These are phyloP conservation scores for Pagrus major DNA, from an alignment of 2,113 vertebrate species.

Conservation along the genomic window DNA sequence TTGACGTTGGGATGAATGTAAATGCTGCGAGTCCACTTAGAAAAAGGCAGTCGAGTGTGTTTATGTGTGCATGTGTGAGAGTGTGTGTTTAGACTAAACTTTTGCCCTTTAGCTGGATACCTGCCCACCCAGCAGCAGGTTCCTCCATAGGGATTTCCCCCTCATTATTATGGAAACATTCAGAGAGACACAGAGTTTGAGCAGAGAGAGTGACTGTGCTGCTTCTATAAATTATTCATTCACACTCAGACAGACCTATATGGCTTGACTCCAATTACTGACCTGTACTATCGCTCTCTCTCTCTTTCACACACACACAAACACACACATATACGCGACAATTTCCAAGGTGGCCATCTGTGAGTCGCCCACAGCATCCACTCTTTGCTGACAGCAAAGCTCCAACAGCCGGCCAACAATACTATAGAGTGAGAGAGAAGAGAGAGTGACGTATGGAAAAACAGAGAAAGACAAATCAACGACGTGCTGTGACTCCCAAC, in stretches of 20 bases:
- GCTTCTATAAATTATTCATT: constrained; percentile 77
- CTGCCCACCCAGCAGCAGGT: constrained; percentile 22
- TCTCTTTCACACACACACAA: constrained; percentile 21
- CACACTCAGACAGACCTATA: constrained; percentile 54
- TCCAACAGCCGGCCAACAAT: neutral
- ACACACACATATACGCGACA: constrained; percentile 28
- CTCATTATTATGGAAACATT: constrained; percentile 44
- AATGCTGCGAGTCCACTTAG: neutral
- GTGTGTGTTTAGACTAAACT: constrained; percentile 33
- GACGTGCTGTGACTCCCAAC: neutral
- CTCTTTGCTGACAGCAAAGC: constrained; percentile 1
- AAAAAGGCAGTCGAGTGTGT: neutral
- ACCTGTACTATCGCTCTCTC: constrained; percentile 22
- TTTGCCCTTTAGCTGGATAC: constrained; percentile 31
- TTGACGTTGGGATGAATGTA: neutral
- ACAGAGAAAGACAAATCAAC: neutral
- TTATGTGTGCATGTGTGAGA: neutral
- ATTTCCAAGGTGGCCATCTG: constrained; percentile 47
- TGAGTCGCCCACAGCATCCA: constrained; percentile 30
- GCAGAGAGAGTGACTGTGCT: constrained; percentile 15
- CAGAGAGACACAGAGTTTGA: neutral
- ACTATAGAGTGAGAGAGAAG: neutral
- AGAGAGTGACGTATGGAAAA: neutral
- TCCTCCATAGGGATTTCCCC: constrained; percentile 47
- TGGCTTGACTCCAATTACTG: constrained; percentile 73